phyloP scores from a whole-genome alignment of 2,113 vertebrate genomes.

The Cephalopholis sonnerati region DNA sequence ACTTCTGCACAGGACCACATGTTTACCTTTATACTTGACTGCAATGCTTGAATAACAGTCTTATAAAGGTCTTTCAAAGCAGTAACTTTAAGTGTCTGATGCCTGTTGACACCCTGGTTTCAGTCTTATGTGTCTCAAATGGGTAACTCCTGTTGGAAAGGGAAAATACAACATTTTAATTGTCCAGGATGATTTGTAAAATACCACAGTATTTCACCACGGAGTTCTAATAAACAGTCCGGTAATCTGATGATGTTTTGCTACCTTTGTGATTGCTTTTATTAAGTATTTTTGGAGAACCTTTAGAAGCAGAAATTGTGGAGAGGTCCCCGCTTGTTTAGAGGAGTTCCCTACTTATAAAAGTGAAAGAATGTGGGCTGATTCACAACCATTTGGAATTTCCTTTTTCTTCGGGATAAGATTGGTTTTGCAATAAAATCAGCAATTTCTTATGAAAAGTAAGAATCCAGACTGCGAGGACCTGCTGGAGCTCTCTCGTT shows the following conservation, averaged over 20 bases:
- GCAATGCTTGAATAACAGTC: too few species aligned
- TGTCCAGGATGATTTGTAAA: background rate
- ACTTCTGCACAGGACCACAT: too few species aligned
- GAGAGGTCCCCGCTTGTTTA: background rate
- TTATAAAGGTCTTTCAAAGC: too few species aligned
- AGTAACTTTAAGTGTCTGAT: too few species aligned
- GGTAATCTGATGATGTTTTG: background rate
- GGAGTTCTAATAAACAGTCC: background rate
- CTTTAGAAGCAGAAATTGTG: background rate
- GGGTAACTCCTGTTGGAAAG: background rate
- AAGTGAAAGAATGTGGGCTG: conserved; percentile 8
- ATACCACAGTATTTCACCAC: background rate
- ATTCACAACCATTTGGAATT: conserved; percentile 27
- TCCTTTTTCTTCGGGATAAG: conserved; percentile 1
- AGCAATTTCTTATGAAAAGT: conserved; percentile 18
- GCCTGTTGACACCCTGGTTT: too few species aligned
- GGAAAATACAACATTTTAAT: background rate
- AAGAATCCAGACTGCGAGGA: conserved; percentile 35
- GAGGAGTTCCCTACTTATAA: background rate
- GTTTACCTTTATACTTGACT: too few species aligned
- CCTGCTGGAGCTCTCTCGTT: conserved; percentile 3
- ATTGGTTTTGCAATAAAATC: conserved; percentile 26
- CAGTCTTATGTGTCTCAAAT: background rate
- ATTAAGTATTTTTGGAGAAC: background rate
- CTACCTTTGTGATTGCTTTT: background rate